Percentiles rank a stretch among this genome's conserved stretches.
These are phyloP conservation scores for Caerostris darwini DNA, from an alignment of 1,140 invertebrate species.

Conservation along the genomic window DNA sequence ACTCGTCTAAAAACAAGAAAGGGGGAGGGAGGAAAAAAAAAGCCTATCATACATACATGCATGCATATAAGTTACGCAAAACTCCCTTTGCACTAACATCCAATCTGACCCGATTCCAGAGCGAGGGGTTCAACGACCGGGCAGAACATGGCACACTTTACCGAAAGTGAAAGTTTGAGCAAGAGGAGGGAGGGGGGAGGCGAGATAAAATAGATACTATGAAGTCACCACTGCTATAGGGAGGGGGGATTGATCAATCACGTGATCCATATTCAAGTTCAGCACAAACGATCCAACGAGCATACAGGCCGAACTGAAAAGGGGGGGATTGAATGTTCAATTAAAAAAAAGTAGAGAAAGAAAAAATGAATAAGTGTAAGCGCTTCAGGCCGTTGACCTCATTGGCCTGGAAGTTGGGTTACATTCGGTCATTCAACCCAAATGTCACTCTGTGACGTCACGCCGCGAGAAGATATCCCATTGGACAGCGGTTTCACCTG, in stretches of 20 bases:
- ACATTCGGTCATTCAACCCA: constrained; percentile 76
- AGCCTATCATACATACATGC: background rate
- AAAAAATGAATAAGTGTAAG: constrained; percentile 73
- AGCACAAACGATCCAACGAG: constrained; percentile 50
- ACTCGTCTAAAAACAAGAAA: constrained; percentile 71
- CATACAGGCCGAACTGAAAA: constrained; percentile 6
- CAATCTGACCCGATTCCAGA: constrained; percentile 51
- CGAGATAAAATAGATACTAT: background rate
- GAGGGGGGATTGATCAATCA: constrained; percentile 40
- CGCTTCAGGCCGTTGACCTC: constrained; percentile 74
- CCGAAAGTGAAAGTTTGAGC: constrained; percentile 78
- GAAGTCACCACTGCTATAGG: constrained; percentile 10
- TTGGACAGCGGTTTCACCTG: constrained; percentile 71
- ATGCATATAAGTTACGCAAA: constrained; percentile 65
- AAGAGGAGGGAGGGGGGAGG: background rate
- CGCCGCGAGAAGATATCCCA: constrained; percentile 10
- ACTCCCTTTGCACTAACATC: constrained; percentile 26
- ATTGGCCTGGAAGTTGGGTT: constrained; percentile 77
- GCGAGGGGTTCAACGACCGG: constrained; percentile 61
- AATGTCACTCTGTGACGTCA: constrained; percentile 73
- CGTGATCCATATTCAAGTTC: constrained; percentile 77
- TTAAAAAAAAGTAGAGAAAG: constrained; percentile 60
- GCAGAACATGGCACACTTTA: constrained; percentile 72
- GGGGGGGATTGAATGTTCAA: constrained; percentile 35
- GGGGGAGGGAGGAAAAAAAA: background rate